Base-by-base conservation (phyloP, 2,888 invertebrate genomes). In the Sinotaia quadrata region DNA sequence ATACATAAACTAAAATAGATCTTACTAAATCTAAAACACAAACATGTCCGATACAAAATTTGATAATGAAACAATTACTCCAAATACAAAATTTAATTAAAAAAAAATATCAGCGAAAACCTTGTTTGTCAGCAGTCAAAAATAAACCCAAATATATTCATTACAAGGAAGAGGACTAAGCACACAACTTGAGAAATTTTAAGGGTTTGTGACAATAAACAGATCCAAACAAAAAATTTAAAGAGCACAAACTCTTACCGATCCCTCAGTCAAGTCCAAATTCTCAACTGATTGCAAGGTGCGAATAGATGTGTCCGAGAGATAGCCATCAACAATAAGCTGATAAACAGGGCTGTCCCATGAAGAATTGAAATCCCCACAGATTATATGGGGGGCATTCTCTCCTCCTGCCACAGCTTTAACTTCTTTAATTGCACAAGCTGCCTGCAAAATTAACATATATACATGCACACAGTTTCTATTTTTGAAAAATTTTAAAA, bases 301-400 rank as follows among this genome's bases (percentile, higher is more conserved):
- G 12, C 78, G 78, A 62, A 85, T 80, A 61, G 80, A 83, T 51
- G 76, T 74, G 62, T 85, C 84, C 41, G 79, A 81, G 7, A 86
- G 80, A 67, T 85, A 84, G 24, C 87, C 85, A 61, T 87, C 86
- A 41, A 78, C 71, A 8, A 81, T 81, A 49, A 87, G 78, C 66
- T 86, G 84, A 71, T 86, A 86, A 24, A 79, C 84, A 10, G 86
- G 82, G 60, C 81, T 79, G 21, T 74, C 71, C 4, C 82, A 81
- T 58, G 76, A 70, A 0, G 84, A 82, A 78, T 87, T 87, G 71
- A 87, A 87, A 75, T 87, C 87, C 4, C 87, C 87, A 75, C 84
- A 84, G 61, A 87, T 78, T n/a, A 87, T 78, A 66, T 86, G 84
- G 29, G 86, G 81, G 41, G 75, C 73, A 15, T 73, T 68, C 31